Evolutionary conservation across 2,797 vertebrate species (phyloP).

Genomic region (Calcarius lapponicus): DNA sequence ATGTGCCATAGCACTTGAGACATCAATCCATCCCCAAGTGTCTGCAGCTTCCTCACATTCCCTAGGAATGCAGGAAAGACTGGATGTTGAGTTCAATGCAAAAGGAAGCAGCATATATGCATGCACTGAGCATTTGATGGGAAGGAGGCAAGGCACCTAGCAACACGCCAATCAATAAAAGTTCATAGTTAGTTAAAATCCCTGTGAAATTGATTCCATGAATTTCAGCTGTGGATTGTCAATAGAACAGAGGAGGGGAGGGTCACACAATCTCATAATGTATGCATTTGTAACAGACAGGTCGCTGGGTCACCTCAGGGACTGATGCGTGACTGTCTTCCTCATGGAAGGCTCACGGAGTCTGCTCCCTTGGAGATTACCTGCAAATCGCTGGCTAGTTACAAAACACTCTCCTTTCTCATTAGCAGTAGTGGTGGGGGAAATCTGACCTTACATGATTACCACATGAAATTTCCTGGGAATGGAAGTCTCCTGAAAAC

Average conservation of each 20-base stretch:
- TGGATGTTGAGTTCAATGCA: neutral
- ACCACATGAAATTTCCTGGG: neutral
- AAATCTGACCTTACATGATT: neutral
- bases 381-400: neutral
- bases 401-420: neutral
- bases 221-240: conserved; percentile 30
- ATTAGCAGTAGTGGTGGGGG: neutral
- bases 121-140: conserved; percentile 48
- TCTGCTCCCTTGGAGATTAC: neutral
- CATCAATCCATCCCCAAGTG: neutral
- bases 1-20: conserved; percentile 15
- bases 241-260: neutral
- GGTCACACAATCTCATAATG: neutral
- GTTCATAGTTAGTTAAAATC: conserved; percentile 60
- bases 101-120: neutral
- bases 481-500: conserved; percentile 19
- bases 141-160: conserved; percentile 29
- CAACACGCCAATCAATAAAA: conserved; percentile 14
- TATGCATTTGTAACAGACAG: neutral
- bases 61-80: conserved; percentile 23
- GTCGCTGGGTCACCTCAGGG: neutral
- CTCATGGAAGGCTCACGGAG: neutral
- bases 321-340: neutral
- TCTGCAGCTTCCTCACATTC: neutral
- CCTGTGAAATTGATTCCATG: neutral